Evolutionary conservation across 2,888 invertebrate genomes (phyloP).

Genomic region (Euplexia lucipara): DNA sequence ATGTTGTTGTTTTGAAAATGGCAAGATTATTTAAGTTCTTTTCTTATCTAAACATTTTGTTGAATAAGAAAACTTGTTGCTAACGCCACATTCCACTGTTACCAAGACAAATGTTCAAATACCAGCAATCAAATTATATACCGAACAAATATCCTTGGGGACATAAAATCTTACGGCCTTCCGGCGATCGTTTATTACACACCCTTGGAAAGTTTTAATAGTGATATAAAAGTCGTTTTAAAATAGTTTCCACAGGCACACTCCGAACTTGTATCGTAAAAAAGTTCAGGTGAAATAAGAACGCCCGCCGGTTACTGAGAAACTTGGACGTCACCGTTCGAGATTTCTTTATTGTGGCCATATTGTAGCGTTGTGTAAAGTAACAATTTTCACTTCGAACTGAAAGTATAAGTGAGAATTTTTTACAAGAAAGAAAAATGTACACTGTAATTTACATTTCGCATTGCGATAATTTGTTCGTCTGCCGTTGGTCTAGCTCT

Average conservation of each 20-base stretch:
- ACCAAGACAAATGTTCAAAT: constrained; percentile 22
- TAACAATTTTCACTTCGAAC: constrained; percentile 22
- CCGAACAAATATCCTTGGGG: constrained; percentile 44
- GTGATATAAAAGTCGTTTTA: constrained; percentile 82
- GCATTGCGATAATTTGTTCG: not conserved
- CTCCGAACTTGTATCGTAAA: constrained; percentile 75
- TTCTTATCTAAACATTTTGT: constrained; percentile 1
- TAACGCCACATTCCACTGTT: constrained; percentile 5
- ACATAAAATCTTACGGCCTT: constrained; percentile 41
- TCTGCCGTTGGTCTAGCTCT: not conserved
- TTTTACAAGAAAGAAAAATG: constrained; percentile 6
- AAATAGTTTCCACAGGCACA: constrained; percentile 75
- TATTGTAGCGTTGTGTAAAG: constrained; percentile 46
- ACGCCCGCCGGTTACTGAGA: constrained; percentile 61
- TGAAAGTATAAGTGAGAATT: not conserved
- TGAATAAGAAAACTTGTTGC: constrained; percentile 10
- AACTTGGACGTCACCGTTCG: constrained; percentile 52
- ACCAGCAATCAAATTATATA: constrained; percentile 54
- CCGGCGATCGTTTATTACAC: constrained; percentile 56
- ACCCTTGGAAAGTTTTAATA: constrained; percentile 76
- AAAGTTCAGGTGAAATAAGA: constrained; percentile 71
- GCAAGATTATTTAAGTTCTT: constrained; percentile 17
- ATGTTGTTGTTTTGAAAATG: too few relatives aligned
- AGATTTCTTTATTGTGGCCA: constrained; percentile 59
- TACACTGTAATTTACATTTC: constrained; percentile 6